These are phyloP conservation scores for Rhabdomys pumilio DNA, from an alignment of 2,797 vertebrate species.

Conservation along the genomic window DNA sequence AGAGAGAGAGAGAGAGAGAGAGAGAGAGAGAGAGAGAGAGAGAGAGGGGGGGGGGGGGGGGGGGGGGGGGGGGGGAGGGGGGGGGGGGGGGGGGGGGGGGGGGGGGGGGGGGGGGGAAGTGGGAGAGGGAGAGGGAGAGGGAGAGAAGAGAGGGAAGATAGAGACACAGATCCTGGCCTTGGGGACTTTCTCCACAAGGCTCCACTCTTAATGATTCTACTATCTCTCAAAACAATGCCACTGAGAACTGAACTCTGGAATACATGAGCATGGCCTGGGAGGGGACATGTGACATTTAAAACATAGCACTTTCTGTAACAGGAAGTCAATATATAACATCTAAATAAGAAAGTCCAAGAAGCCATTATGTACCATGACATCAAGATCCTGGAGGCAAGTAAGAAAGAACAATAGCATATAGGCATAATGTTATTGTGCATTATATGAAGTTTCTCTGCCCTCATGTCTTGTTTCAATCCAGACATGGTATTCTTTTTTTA, in stretches of 20 bases:
- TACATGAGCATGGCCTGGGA: neutral
- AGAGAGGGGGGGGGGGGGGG: no score
- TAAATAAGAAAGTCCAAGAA: neutral
- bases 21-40: no score
- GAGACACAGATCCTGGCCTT: no score
- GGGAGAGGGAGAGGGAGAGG: neutral
- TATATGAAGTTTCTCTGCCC: no score
- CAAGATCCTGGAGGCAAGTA: neutral
- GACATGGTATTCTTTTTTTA: no score
- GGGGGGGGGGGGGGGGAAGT: no score
- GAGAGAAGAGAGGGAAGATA: no score
- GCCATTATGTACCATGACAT: neutral
- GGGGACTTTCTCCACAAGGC: neutral
- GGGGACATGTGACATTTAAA: neutral
- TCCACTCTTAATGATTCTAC: neutral
- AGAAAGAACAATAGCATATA: neutral
- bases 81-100: no score
- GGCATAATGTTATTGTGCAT: no score
- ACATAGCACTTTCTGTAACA: neutral
- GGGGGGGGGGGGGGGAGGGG: no score
- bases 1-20: neutral
- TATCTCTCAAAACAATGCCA: neutral
- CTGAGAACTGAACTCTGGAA: neutral
- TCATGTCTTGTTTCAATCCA: no score
- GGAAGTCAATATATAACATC: neutral